phyloP scores from a whole-genome alignment of 2,888 invertebrate genomes.

The Archips xylosteana region DNA sequence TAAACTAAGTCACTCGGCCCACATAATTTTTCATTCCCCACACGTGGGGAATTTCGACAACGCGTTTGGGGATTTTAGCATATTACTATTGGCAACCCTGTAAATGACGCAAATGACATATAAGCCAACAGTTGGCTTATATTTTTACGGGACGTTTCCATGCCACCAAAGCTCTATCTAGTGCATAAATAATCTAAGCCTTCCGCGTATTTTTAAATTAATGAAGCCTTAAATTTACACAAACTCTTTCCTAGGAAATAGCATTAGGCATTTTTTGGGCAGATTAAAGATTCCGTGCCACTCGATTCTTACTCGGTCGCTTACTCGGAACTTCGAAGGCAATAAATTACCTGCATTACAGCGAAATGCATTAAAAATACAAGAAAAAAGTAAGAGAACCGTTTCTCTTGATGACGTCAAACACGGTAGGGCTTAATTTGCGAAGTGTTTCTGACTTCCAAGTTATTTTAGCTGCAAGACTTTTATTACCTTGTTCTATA shows the following conservation, averaged over 20 bases:
- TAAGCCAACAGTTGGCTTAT: no score
- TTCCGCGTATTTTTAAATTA: neutral
- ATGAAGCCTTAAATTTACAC: neutral
- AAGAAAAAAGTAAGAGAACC: neutral
- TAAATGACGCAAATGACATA: no score
- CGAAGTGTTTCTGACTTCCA: conserved; percentile 5
- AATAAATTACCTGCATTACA: conserved; percentile 40
- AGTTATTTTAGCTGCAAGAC: neutral
- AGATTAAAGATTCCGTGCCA: conserved; percentile 29
- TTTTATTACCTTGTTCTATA: neutral
- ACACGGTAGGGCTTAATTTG: conserved; percentile 31
- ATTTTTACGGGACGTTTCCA: no score
- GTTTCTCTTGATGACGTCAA: conserved; percentile 30
- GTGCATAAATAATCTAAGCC: no score
- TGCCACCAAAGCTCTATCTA: no score
- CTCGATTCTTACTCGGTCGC: conserved; percentile 5
- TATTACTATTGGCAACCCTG: no score
- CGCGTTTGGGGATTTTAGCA: no score
- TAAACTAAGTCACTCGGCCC: no score
- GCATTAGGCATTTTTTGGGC: neutral
- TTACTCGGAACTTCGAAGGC: conserved; percentile 15
- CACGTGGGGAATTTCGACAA: no score
- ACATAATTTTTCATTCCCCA: no score
- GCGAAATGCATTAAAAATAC: conserved; percentile 38
- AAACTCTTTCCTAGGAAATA: neutral